Evolutionary conservation across 1,140 invertebrate genomes (phyloP).

Genomic region (Trichogramma pretiosum): DNA sequence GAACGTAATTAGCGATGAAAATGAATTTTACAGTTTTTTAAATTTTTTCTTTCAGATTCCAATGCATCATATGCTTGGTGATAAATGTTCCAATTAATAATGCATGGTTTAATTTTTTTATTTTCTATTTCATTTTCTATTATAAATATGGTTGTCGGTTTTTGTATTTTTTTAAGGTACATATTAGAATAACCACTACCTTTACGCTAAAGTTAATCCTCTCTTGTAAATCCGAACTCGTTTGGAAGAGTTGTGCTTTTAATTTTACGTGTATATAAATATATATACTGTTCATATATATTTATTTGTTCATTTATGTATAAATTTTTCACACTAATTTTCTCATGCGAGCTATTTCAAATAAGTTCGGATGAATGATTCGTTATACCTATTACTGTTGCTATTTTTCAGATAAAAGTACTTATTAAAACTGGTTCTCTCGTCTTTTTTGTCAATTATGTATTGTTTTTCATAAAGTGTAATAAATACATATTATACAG

Average conservation of each 20-base stretch:
- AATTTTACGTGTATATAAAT: no score
- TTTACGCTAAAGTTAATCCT: slow-evolving; percentile 11
- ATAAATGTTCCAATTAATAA: neutral
- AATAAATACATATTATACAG: no score
- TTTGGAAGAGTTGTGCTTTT: neutral
- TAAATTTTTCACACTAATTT: neutral
- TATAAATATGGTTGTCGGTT: slow-evolving; percentile 12
- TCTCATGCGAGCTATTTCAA: neutral
- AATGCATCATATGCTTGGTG: neutral
- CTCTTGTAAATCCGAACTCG: neutral
- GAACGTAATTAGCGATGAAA: neutral
- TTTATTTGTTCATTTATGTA: neutral
- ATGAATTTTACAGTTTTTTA: neutral
- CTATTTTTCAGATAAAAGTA: no score
- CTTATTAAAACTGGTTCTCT: no score
- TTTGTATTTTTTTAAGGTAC: slow-evolving; percentile 3
- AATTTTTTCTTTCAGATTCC: neutral
- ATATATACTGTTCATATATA: no score
- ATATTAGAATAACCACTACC: slow-evolving; percentile 12
- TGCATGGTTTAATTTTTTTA: neutral
- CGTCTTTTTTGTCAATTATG: no score
- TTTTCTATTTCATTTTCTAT: slow-evolving; percentile 11
- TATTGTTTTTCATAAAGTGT: no score
- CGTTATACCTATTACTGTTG: slow-evolving; percentile 4
- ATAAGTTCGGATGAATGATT: slow-evolving; percentile 5